Conservation (phyloP, 2,888 invertebrate species). For the Amphipyra berbera region DNA sequence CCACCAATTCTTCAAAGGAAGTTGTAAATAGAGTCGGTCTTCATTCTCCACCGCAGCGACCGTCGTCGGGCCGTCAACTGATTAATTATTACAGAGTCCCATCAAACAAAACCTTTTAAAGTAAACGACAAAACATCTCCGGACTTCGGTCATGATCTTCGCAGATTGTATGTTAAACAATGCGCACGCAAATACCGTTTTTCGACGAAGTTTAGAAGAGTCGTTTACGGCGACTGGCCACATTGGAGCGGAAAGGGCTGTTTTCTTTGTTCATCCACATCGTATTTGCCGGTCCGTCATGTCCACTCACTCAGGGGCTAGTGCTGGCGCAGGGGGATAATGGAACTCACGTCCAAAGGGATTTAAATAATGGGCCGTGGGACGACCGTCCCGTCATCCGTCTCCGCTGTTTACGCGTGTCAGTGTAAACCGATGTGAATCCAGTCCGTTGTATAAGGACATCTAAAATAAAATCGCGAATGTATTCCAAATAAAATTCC, state of each 20-base stretch:
- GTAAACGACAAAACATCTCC: conserved; percentile 67
- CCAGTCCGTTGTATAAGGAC: conserved; percentile 43
- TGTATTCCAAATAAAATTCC: conserved; percentile 15
- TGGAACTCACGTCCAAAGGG: conserved; percentile 80
- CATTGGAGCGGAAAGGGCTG: conserved; percentile 47
- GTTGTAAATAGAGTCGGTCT: conserved; percentile 74
- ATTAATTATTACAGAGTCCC: conserved; percentile 77
- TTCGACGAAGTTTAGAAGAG: conserved; percentile 35
- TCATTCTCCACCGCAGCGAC: conserved; percentile 42
- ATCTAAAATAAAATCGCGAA: conserved; percentile 23
- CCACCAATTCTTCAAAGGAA: conserved; percentile 69
- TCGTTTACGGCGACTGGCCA: conserved; percentile 41
- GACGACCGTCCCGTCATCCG: conserved; percentile 66
- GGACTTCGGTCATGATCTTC: conserved; percentile 10
- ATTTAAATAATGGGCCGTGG: conserved; percentile 83
- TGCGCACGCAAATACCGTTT: conserved; percentile 45
- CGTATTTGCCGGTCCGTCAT: conserved; percentile 69
- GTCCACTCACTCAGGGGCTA: conserved; percentile 72
- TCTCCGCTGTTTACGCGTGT: conserved; percentile 68
- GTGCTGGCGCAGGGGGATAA: conserved; percentile 72
- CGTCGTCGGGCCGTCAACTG: conserved; percentile 68
- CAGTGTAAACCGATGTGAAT: conserved; percentile 68
- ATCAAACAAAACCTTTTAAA: conserved; percentile 76
- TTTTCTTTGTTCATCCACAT: conserved; percentile 71
- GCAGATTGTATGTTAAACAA: conserved; percentile 63